Evolutionary conservation across 2,797 vertebrate species (phyloP).

Genomic region (Gephyroberyx darwinii): DNA sequence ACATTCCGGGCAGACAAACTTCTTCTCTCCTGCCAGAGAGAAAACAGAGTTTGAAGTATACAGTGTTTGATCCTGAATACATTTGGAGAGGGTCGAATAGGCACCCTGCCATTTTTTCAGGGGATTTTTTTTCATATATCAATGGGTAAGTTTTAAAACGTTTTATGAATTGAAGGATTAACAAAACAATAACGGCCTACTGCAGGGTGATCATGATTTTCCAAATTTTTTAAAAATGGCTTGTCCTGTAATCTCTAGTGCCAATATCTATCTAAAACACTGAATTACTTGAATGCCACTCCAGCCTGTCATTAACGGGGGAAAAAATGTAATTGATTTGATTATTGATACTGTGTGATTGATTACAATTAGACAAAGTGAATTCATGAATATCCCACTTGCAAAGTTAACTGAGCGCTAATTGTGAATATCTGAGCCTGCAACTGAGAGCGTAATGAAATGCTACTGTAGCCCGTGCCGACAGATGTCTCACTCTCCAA

Average conservation of each 20-base stretch:
- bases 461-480: constrained; percentile 7
- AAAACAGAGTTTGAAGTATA: constrained; percentile 43
- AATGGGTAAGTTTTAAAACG: constrained; percentile 15
- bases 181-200: neutral
- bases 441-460: constrained; percentile 56
- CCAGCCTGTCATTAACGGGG: constrained; percentile 13
- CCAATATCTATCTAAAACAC: constrained; percentile 14
- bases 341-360: neutral
- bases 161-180: constrained; percentile 7
- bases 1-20: constrained; percentile 99
- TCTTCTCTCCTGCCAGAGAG: constrained; percentile 92
- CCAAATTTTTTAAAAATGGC: neutral
- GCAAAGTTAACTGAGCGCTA: too few relatives aligned
- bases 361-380: constrained; percentile 31
- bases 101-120: neutral
- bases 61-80: constrained; percentile 33
- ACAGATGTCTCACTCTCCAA: constrained; percentile 3
- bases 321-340: neutral
- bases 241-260: neutral
- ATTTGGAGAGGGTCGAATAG: constrained; percentile 28
- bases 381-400: too few relatives aligned
- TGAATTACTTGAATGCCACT: constrained; percentile 25
- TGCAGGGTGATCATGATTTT: neutral
- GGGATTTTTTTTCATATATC: neutral
- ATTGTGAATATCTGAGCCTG: constrained; percentile 12